Percentiles rank a stretch among this genome's conserved stretches.
Evolutionary conservation across 2,113 vertebrate genomes (phyloP).

Genomic region (Stigmatopora nigra): DNA sequence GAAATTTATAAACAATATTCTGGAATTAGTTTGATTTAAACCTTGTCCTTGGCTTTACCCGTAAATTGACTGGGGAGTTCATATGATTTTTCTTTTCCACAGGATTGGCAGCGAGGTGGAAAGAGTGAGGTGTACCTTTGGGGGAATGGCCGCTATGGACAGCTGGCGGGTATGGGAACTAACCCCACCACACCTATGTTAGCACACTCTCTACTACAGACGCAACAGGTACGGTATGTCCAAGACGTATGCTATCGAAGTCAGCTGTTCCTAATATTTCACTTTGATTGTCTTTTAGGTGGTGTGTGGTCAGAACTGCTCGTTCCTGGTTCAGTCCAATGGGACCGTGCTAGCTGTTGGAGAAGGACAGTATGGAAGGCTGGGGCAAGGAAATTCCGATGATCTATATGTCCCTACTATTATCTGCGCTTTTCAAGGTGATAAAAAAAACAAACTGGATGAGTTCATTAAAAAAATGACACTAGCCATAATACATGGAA

Average conservation of each 20-base stretch:
- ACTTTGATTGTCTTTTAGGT: conserved; percentile 52
- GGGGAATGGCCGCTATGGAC: conserved; percentile 74
- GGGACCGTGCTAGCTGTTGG: conserved; percentile 72
- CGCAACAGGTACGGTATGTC: conserved; percentile 64
- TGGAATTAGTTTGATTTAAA: too few relatives aligned
- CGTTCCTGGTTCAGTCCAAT: conserved; percentile 74
- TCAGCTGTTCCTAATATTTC: conserved; percentile 2
- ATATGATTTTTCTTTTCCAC: neutral
- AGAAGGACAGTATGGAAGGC: conserved; percentile 75
- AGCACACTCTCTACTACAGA: conserved; percentile 67
- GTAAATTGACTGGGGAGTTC: neutral
- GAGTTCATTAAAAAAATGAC: too few relatives aligned
- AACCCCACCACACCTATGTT: conserved; percentile 68
- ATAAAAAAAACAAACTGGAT: neutral
- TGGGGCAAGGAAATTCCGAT: conserved; percentile 77
- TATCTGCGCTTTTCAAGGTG: conserved; percentile 75
- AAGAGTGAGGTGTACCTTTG: conserved; percentile 74
- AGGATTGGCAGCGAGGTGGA: conserved; percentile 78
- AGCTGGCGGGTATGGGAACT: conserved; percentile 69
- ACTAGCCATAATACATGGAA: neutral
- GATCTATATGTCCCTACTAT: conserved; percentile 73
- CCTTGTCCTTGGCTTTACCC: neutral
- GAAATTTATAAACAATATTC: too few relatives aligned
- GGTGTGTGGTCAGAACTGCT: conserved; percentile 77
- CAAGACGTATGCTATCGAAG: neutral